Percentiles rank a stretch among this genome's conserved stretches.
These are phyloP conservation scores for Zaprionus capensis DNA, from an alignment of 1,140 invertebrate genomes.

Conservation along the genomic window DNA sequence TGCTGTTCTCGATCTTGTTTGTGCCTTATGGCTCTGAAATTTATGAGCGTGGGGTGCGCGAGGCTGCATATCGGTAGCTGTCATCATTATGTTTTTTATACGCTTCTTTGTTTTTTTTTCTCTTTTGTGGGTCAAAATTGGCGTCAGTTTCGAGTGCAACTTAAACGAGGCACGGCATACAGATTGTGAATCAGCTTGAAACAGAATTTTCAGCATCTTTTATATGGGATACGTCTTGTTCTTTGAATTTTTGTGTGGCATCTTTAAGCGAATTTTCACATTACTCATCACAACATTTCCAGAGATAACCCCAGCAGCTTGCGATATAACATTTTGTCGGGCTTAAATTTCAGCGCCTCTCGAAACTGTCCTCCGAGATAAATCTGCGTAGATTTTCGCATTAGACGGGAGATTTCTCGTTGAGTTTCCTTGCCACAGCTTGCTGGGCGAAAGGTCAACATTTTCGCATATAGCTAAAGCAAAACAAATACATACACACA, in stretches of 20 bases:
- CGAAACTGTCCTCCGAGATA: slow-evolving; percentile 63
- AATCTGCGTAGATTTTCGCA: slow-evolving; percentile 69
- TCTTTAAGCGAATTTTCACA: slow-evolving; percentile 1
- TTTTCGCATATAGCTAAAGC: slow-evolving; percentile 40
- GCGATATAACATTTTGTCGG: slow-evolving; percentile 13
- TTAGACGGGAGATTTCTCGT: slow-evolving; percentile 53
- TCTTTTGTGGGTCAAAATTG: slow-evolving; percentile 60
- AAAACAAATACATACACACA: slow-evolving; percentile 28
- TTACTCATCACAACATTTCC: slow-evolving; percentile 18
- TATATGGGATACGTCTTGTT: slow-evolving; percentile 3
- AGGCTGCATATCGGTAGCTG: slow-evolving; percentile 74
- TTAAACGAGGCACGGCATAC: not conserved
- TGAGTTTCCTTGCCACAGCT: slow-evolving; percentile 30
- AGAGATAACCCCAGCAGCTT: slow-evolving; percentile 18
- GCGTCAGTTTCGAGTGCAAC: slow-evolving; percentile 30
- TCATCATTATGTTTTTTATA: slow-evolving; percentile 71
- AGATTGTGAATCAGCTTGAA: not conserved
- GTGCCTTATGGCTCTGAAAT: slow-evolving; percentile 76
- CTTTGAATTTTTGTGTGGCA: not conserved
- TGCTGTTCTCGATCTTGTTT: slow-evolving; percentile 52
- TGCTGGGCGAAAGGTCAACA: slow-evolving; percentile 73
- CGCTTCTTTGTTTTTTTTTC: slow-evolving; percentile 14
- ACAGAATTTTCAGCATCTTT: not conserved
- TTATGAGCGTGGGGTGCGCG: slow-evolving; percentile 46
- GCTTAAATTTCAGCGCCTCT: slow-evolving; percentile 59